Evolutionary conservation across 2,888 invertebrate genomes (phyloP).

Genomic region (Brenthis ino): DNA sequence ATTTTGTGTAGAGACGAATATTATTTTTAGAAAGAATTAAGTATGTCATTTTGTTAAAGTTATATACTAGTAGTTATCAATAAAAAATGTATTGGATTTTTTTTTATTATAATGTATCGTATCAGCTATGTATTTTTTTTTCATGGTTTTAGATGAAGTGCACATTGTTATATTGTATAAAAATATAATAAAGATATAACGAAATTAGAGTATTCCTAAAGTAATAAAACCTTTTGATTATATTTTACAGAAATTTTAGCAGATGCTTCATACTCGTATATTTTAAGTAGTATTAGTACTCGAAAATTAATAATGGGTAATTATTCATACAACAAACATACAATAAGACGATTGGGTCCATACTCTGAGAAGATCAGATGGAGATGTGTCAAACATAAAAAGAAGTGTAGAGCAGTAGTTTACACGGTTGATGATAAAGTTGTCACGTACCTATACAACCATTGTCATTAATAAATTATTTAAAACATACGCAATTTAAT

Average conservation of each 20-base stretch:
- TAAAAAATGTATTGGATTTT: too few relatives aligned
- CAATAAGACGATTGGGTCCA: background rate
- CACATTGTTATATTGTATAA: too few relatives aligned
- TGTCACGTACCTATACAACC: slow-evolving; percentile 27
- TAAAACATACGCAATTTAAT: background rate
- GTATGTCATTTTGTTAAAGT: too few relatives aligned
- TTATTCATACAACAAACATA: slow-evolving; percentile 12
- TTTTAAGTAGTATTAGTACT: slow-evolving; percentile 19
- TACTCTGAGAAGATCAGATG: slow-evolving; percentile 23
- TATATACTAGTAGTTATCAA: too few relatives aligned
- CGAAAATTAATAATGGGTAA: slow-evolving; percentile 21
- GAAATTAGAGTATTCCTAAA: too few relatives aligned
- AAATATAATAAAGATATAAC: too few relatives aligned
- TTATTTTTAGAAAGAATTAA: too few relatives aligned
- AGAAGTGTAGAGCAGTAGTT: slow-evolving; percentile 46
- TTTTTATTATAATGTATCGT: too few relatives aligned
- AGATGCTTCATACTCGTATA: background rate
- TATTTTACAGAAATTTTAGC: background rate
- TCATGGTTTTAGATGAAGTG: too few relatives aligned
- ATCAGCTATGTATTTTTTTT: too few relatives aligned
- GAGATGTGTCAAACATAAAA: slow-evolving; percentile 26
- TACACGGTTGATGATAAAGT: slow-evolving; percentile 43
- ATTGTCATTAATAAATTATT: slow-evolving; percentile 34
- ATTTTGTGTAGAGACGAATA: too few relatives aligned
- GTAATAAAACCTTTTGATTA: background rate